These are phyloP conservation scores for Papilio demoleus DNA, from an alignment of 2,888 invertebrate species.

Conservation along the genomic window DNA sequence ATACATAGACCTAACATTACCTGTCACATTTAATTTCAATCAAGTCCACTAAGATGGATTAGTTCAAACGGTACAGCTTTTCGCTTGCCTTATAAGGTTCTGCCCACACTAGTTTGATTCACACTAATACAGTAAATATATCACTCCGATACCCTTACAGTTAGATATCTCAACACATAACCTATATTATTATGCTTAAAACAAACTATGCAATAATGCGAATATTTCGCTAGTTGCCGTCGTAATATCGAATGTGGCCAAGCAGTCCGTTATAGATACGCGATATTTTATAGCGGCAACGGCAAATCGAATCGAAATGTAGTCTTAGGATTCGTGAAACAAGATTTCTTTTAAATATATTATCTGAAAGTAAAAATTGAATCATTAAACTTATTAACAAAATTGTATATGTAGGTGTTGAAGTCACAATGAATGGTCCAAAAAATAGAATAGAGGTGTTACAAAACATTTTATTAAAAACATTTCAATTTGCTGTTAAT, in stretches of 20 bases:
- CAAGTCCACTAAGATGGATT: slow-evolving; percentile 17
- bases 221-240: no score
- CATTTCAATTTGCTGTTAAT: neutral
- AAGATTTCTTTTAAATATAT: no score
- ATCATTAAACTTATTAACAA: no score
- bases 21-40: neutral
- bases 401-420: neutral
- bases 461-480: neutral
- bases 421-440: no score
- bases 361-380: no score
- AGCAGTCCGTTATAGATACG: no score
- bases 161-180: neutral
- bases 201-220: no score
- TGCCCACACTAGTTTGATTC: slow-evolving; percentile 25
- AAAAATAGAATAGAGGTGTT: neutral
- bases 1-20: neutral
- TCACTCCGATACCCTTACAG: neutral
- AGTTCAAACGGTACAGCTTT: slow-evolving; percentile 34
- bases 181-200: no score
- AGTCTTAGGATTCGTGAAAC: no score
- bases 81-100: slow-evolving; percentile 34
- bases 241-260: no score
- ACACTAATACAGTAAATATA: neutral
- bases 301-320: no score
- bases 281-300: no score